A percentile compares a stretch with the other conserved stretches of the same genome.
phyloP scores from a whole-genome alignment of 1,140 invertebrate genomes.

The Venustaconcha ellipsiformis region DNA sequence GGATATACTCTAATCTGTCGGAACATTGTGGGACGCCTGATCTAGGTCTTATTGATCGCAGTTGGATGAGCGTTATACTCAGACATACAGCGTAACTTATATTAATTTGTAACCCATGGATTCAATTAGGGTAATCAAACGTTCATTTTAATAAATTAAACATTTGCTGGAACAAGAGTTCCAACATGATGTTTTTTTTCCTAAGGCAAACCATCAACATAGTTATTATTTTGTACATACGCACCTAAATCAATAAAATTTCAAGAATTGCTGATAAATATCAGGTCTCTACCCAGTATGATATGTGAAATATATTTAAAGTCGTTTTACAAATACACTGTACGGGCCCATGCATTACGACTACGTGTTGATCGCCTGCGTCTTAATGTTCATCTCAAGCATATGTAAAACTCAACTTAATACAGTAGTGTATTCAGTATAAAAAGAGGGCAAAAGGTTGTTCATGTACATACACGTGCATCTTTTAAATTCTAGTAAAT shows the following conservation, averaged over 20 bases:
- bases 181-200: no score
- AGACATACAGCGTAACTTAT: no score
- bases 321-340: neutral
- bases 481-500: constrained; percentile 1
- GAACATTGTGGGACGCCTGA: neutral
- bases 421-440: neutral
- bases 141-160: no score
- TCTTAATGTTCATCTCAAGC: neutral
- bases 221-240: no score
- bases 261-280: no score
- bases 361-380: neutral
- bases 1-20: neutral
- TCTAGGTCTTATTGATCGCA: neutral
- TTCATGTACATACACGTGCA: neutral
- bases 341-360: neutral
- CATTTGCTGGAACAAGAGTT: no score
- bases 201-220: no score
- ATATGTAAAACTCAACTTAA: neutral
- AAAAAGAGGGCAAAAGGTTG: neutral
- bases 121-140: no score
- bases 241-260: no score
- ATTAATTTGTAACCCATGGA: no score
- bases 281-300: no score
- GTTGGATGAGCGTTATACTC: neutral
- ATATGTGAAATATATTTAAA: neutral